Evolutionary conservation across 2,888 invertebrate species (phyloP).

Genomic region (Nomada ruficornis): DNA sequence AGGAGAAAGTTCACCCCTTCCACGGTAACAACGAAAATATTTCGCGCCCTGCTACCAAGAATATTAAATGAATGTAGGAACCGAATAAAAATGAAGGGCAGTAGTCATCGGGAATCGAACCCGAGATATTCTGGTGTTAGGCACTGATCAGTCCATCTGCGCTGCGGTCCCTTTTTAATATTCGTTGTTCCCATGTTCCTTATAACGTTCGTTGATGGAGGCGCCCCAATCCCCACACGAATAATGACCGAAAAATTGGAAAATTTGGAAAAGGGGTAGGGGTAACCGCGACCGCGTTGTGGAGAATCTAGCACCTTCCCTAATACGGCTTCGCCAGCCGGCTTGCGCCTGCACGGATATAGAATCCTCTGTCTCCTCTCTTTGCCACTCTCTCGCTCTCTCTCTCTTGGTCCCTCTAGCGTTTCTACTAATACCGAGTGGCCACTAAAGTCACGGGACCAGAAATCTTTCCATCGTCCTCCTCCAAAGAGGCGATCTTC

Average conservation of each 20-base stretch:
- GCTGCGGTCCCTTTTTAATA: too few species aligned
- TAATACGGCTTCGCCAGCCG: slow-evolving; percentile 82
- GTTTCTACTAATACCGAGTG: slow-evolving; percentile 35
- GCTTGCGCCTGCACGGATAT: slow-evolving; percentile 79
- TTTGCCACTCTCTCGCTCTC: slow-evolving; percentile 34
- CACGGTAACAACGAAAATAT: too few species aligned
- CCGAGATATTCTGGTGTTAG: too few species aligned
- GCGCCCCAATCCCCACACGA: neutral
- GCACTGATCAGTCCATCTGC: too few species aligned
- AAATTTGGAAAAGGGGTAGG: slow-evolving; percentile 79
- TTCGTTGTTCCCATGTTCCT: too few species aligned
- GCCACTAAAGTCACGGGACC: slow-evolving; percentile 24
- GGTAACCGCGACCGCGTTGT: slow-evolving; percentile 85
- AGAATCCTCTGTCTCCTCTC: slow-evolving; percentile 68
- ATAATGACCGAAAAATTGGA: neutral
- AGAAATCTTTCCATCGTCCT: neutral
- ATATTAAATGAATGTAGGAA: neutral
- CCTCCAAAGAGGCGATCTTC: too few species aligned
- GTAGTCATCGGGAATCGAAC: too few species aligned
- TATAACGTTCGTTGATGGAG: too few species aligned
- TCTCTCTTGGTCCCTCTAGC: slow-evolving; percentile 48
- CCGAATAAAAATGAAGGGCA: too few species aligned
- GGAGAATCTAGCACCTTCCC: slow-evolving; percentile 81
- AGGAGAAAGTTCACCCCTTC: too few species aligned
- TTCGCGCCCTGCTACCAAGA: too few species aligned